Conservation (phyloP, 1,140 invertebrate species). For the Caerostris darwini region DNA sequence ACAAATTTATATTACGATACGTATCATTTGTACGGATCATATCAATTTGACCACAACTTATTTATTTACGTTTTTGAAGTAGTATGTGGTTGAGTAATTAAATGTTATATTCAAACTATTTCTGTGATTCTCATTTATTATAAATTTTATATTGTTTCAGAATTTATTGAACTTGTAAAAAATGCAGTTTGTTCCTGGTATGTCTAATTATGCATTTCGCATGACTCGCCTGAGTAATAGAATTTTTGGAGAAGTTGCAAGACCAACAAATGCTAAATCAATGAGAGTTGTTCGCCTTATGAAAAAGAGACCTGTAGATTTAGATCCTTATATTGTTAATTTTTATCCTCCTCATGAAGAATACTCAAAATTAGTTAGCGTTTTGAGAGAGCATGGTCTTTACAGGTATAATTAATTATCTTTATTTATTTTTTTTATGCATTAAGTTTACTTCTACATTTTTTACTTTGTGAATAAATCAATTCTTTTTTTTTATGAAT, state of each 20-base stretch:
- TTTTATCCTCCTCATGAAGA: constrained; percentile 94
- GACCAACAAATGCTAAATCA: constrained; percentile 81
- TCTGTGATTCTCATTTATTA: too few relatives aligned
- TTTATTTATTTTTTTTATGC: neutral
- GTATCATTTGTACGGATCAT: too few relatives aligned
- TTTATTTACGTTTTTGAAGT: too few relatives aligned
- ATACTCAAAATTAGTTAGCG: constrained; percentile 84
- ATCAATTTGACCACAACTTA: too few relatives aligned
- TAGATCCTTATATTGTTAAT: constrained; percentile 87
- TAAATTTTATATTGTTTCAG: too few relatives aligned
- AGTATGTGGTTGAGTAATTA: too few relatives aligned
- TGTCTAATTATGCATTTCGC: constrained; percentile 88
- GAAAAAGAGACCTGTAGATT: constrained; percentile 88
- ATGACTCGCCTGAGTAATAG: constrained; percentile 93
- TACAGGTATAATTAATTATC: constrained; percentile 76
- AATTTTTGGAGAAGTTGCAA: constrained; percentile 94
- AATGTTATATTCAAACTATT: too few relatives aligned
- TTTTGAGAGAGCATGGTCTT: constrained; percentile 79
- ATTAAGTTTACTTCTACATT: too few relatives aligned
- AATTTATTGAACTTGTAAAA: neutral
- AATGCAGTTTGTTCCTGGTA: constrained; percentile 69
- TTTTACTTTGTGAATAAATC: neutral
- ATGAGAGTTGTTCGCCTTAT: constrained; percentile 90
- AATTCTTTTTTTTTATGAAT: too few relatives aligned
- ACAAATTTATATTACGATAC: too few relatives aligned